Evolutionary conservation across 2,888 invertebrate genomes (phyloP).

Genomic region (Acrobasis suavella): DNA sequence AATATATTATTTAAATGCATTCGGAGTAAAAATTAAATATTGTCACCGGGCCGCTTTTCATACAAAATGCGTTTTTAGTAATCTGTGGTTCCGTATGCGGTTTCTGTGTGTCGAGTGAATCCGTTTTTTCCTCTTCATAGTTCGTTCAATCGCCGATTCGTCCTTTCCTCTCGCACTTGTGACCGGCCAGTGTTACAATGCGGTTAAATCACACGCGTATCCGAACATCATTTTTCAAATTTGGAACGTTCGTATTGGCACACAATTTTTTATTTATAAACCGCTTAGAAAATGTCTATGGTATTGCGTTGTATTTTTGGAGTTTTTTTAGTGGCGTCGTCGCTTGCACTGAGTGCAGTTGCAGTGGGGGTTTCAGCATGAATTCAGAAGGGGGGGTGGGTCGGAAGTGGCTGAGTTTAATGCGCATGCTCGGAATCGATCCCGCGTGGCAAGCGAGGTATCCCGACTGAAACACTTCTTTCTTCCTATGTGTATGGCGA

Average conservation of each 20-base stretch:
- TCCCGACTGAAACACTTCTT: conserved; percentile 59
- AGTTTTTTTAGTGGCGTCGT: conserved; percentile 59
- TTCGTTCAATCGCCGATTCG: conserved; percentile 49
- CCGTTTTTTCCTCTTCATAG: conserved; percentile 80
- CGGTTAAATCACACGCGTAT: conserved; percentile 26
- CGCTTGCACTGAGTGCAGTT: conserved; percentile 79
- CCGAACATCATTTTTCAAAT: conserved; percentile 31
- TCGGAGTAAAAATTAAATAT: conserved; percentile 54
- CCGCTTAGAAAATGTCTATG: conserved; percentile 27
- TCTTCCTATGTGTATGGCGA: conserved; percentile 41
- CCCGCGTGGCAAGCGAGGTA: conserved; percentile 66
- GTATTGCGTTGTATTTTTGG: conserved; percentile 49
- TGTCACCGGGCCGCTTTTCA: conserved; percentile 53
- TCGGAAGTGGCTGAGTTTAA: conserved; percentile 48
- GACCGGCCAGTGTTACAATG: conserved; percentile 34
- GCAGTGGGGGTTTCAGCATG: conserved; percentile 61
- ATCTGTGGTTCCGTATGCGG: conserved; percentile 45
- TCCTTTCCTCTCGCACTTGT: conserved; percentile 37
- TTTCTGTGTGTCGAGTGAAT: conserved; percentile 48
- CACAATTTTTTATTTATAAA: conserved; percentile 17
- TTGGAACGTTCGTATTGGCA: conserved; percentile 21
- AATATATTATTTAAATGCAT: conserved; percentile 40
- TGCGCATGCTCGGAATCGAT: conserved; percentile 80
- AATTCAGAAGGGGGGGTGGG: conserved; percentile 43
- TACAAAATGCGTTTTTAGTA: conserved; percentile 55